phyloP scores from a whole-genome alignment of 1,140 invertebrate species.

The Panulirus ornatus region DNA sequence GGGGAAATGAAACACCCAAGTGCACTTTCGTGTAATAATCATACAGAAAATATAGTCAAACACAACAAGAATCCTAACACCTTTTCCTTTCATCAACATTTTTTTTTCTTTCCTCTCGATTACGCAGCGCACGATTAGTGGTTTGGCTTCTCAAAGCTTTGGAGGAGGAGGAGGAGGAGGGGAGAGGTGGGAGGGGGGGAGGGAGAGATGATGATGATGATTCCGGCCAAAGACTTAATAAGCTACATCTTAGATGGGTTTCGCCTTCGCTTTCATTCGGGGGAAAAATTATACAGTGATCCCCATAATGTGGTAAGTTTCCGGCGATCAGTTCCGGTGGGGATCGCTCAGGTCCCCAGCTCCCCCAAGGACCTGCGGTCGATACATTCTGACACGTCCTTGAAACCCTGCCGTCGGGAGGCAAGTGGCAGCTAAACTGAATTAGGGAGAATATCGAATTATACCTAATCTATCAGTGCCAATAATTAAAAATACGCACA shows the following conservation, averaged over 20 bases:
- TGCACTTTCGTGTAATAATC: no score
- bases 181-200: no score
- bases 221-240: constrained; percentile 9
- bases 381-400: constrained; percentile 24
- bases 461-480: constrained; percentile 67
- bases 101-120: neutral
- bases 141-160: constrained; percentile 29
- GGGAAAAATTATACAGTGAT: constrained; percentile 53
- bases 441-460: constrained; percentile 61
- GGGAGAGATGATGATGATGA: no score
- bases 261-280: constrained; percentile 49
- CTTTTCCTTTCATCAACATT: no score
- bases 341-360: constrained; percentile 15
- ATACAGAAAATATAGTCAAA: no score
- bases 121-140: neutral
- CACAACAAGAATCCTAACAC: no score
- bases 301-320: constrained; percentile 39
- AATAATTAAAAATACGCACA: constrained; percentile 68
- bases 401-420: neutral
- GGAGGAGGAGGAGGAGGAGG: no score
- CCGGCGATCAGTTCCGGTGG: neutral
- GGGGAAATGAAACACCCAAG: no score
- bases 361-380: neutral
- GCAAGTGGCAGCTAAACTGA: constrained; percentile 9
- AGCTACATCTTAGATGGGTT: constrained; percentile 48